These are phyloP conservation scores for Passer montanus DNA, from an alignment of 2,113 vertebrate species.

Conservation along the genomic window DNA sequence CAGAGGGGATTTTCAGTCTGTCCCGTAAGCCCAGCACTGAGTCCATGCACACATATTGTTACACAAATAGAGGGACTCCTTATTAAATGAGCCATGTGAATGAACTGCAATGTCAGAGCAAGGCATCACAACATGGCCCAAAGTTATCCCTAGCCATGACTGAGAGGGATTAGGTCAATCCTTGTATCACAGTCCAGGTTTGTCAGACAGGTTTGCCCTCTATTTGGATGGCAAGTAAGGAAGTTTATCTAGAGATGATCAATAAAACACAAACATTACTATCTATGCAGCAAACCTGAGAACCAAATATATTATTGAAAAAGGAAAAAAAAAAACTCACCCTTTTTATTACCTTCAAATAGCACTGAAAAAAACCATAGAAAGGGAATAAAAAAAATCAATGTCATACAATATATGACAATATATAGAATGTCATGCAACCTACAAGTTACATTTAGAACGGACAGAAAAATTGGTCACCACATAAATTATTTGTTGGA, in stretches of 20 bases:
- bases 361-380: neutral
- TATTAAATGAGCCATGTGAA: neutral
- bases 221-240: neutral
- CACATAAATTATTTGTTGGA: neutral
- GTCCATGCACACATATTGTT: neutral
- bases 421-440: neutral
- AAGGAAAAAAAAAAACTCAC: neutral
- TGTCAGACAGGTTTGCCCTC: neutral
- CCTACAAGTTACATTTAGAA: neutral
- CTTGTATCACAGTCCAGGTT: neutral
- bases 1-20: neutral
- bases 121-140: neutral
- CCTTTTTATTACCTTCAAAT: neutral
- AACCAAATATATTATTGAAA: neutral
- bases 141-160: neutral
- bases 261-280: neutral
- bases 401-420: neutral
- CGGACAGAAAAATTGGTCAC: neutral
- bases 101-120: neutral
- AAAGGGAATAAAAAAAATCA: neutral
- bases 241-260: neutral
- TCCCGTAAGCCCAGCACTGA: neutral
- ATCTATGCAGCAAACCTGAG: neutral
- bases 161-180: neutral
- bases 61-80: neutral